Conservation (phyloP, 1,140 invertebrate genomes). For the Belonocnema kinseyi region DNA sequence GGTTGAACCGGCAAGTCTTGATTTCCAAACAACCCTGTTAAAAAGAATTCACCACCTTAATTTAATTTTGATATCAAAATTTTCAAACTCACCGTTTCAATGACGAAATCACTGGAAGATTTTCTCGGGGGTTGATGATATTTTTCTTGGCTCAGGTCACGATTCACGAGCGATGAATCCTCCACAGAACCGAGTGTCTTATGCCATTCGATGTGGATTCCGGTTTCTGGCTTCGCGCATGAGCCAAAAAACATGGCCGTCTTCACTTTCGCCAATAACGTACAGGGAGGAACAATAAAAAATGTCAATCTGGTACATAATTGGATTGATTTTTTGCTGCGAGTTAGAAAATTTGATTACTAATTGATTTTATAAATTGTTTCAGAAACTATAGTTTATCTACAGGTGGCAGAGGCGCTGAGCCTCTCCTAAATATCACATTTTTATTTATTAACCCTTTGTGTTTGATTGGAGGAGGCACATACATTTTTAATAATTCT, state of each 20-base stretch:
- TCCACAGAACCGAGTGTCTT: conserved; percentile 41
- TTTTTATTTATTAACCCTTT: too few relatives aligned
- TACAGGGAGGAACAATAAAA: conserved; percentile 11
- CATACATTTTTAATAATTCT: too few relatives aligned
- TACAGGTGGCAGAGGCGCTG: too few relatives aligned
- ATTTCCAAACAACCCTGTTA: conserved; percentile 7
- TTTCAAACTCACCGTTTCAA: conserved; percentile 41
- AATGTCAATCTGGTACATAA: conserved; percentile 1
- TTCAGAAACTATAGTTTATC: too few relatives aligned
- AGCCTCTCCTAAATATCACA: too few relatives aligned
- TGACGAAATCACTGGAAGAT: conserved; percentile 5
- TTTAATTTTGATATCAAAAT: background rate
- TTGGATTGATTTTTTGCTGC: too few relatives aligned
- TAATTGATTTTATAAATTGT: too few relatives aligned
- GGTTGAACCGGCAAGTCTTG: conserved; percentile 41
- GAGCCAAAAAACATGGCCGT: conserved; percentile 33
- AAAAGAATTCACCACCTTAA: background rate
- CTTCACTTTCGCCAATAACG: conserved; percentile 33
- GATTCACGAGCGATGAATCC: conserved; percentile 38
- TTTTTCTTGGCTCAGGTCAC: conserved; percentile 35
- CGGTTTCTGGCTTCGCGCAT: conserved; percentile 40
- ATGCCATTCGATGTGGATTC: conserved; percentile 45
- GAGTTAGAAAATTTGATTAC: too few relatives aligned
- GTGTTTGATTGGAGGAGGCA: too few relatives aligned
- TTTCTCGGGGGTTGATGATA: background rate